These are phyloP conservation scores for Sylvia borin DNA, from an alignment of 2,797 vertebrate genomes.

Conservation along the genomic window DNA sequence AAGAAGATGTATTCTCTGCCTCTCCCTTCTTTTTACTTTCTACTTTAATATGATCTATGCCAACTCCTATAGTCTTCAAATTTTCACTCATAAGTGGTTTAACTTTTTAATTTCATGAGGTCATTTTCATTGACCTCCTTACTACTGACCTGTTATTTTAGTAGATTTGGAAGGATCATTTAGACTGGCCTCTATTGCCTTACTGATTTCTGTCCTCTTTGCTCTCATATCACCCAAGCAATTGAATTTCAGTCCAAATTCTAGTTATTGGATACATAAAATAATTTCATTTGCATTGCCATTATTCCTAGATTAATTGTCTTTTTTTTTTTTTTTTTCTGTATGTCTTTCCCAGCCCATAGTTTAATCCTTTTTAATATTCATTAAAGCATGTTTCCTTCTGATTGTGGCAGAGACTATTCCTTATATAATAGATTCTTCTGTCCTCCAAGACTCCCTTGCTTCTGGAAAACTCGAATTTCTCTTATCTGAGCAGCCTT, in stretches of 20 bases:
- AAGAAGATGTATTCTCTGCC: not conserved
- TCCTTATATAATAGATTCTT: not conserved
- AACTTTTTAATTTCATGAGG: conserved; percentile 1
- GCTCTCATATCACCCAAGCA: not conserved
- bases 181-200: not conserved
- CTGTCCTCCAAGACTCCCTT: not conserved
- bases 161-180: not conserved
- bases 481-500: not conserved
- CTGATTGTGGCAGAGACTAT: not conserved
- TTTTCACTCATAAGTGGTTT: not conserved
- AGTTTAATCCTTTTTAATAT: conserved; percentile 42
- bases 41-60: not conserved
- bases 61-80: not conserved
- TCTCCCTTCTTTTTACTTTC: not conserved
- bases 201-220: not conserved
- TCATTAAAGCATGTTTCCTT: not conserved
- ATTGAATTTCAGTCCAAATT: conserved; percentile 2
- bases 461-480: not conserved
- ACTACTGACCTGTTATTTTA: not conserved
- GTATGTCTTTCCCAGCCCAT: not conserved
- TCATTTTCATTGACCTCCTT: not conserved
- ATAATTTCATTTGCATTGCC: conserved; percentile 15
- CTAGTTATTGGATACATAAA: not conserved
- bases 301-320: conserved; percentile 12
- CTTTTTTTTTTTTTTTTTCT: conserved; percentile 37